phyloP scores from a whole-genome alignment of 2,113 vertebrate species.

The Phaetusa simplex region DNA sequence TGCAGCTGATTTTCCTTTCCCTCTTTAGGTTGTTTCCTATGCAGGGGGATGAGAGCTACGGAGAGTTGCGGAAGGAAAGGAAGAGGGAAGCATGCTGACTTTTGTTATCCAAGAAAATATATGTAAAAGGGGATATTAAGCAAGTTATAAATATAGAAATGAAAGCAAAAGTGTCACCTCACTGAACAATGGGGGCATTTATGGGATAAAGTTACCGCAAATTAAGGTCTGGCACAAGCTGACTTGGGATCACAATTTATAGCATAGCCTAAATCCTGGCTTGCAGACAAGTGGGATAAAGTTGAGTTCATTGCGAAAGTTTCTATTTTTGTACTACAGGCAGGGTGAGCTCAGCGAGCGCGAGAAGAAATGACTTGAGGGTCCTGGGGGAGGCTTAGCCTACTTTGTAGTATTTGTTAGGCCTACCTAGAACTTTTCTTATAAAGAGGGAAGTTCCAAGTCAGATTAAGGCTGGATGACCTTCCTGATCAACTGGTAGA shows the following conservation, averaged over 20 bases:
- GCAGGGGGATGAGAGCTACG: neutral
- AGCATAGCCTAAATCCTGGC: constrained; percentile 47
- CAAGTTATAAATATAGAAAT: constrained; percentile 38
- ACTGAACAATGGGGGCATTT: constrained; percentile 61
- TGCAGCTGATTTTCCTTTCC: neutral
- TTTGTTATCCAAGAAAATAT: neutral
- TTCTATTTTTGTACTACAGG: constrained; percentile 50
- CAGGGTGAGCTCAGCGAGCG: neutral
- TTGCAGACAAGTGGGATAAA: constrained; percentile 71
- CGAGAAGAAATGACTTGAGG: neutral
- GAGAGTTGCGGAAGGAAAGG: neutral
- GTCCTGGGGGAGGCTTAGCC: neutral
- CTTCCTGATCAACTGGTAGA: neutral
- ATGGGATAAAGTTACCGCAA: constrained; percentile 42
- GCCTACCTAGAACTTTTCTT: neutral
- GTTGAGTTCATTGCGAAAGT: constrained; percentile 53
- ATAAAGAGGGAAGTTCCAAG: neutral
- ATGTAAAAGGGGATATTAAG: constrained; percentile 19
- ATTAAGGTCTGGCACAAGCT: constrained; percentile 41
- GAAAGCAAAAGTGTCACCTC: constrained; percentile 42
- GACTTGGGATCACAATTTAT: constrained; percentile 33
- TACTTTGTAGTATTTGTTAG: neutral
- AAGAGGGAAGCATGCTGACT: neutral
- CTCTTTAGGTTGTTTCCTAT: neutral
- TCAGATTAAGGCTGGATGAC: neutral